Conservation (phyloP, 2,797 vertebrate genomes). For the Benthosema pterotum region DNA sequence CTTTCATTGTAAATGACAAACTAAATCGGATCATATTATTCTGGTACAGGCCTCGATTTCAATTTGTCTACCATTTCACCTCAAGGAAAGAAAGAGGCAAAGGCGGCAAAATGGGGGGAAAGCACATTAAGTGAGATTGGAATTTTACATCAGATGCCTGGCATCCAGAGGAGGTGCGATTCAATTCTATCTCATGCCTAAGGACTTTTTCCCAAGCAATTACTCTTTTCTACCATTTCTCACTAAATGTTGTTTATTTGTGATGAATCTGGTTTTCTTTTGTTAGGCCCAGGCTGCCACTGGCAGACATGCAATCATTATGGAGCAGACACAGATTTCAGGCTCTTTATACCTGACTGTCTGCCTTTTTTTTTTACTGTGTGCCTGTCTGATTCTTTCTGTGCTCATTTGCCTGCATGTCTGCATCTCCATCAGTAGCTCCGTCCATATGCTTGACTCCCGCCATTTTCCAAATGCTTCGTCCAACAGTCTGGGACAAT, state of each 20-base stretch:
- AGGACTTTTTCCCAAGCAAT: constrained; percentile 47
- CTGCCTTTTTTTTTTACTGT: constrained; percentile 11
- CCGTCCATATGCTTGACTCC: constrained; percentile 6
- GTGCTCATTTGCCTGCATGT: no score
- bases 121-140: constrained; percentile 67
- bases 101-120: constrained; percentile 48
- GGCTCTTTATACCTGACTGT: constrained; percentile 8
- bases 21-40: constrained; percentile 68
- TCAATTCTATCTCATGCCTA: constrained; percentile 55
- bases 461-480: no score
- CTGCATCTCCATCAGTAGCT: background rate
- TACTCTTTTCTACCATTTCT: constrained; percentile 53
- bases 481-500: no score
- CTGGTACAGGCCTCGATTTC: constrained; percentile 45
- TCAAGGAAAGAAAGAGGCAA: constrained; percentile 44
- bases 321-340: constrained; percentile 26
- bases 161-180: constrained; percentile 50
- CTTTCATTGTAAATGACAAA: constrained; percentile 64
- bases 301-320: constrained; percentile 42
- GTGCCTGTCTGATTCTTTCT: no score
- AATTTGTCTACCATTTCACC: constrained; percentile 62
- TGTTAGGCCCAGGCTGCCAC: constrained; percentile 31
- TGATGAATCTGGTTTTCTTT: constrained; percentile 44
- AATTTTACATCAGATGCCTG: constrained; percentile 57
- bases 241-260: constrained; percentile 36